phyloP scores from a whole-genome alignment of 2,797 vertebrate species.

The Myioborus melanocephalus region DNA sequence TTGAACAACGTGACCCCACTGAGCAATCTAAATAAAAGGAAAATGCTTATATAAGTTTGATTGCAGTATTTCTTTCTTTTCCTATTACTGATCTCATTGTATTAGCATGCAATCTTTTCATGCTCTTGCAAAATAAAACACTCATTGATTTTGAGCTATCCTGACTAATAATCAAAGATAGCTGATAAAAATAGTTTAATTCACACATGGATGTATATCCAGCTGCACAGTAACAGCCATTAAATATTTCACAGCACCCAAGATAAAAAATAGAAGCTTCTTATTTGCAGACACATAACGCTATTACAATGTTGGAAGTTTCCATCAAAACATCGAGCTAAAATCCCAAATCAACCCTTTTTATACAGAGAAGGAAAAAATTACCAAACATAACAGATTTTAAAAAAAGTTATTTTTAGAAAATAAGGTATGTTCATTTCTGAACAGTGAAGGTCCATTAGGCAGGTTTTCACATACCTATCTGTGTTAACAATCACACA shows the following conservation, averaged over 20 bases:
- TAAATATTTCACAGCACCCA: conserved; percentile 59
- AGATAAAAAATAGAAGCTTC: conserved; percentile 24
- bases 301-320: conserved; percentile 1
- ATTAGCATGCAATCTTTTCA: conserved; percentile 12
- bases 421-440: not conserved
- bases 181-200: conserved; percentile 67
- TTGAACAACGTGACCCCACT: not conserved
- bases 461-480: conserved; percentile 16
- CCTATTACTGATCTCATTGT: not conserved
- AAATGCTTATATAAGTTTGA: conserved; percentile 54
- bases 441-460: not conserved
- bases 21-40: conserved; percentile 30
- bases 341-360: not conserved
- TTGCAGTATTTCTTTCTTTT: conserved; percentile 41
- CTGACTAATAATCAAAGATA: conserved; percentile 52
- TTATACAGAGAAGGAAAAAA: not conserved
- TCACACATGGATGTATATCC: conserved; percentile 63
- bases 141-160: conserved; percentile 62
- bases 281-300: conserved; percentile 21
- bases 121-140: conserved; percentile 63
- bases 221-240: conserved; percentile 61
- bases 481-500: not conserved
- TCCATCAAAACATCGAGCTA: not conserved
- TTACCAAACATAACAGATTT: not conserved
- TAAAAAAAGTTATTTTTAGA: not conserved